Conservation (phyloP, 2,113 vertebrate genomes). For the Vulpes lagopus region DNA sequence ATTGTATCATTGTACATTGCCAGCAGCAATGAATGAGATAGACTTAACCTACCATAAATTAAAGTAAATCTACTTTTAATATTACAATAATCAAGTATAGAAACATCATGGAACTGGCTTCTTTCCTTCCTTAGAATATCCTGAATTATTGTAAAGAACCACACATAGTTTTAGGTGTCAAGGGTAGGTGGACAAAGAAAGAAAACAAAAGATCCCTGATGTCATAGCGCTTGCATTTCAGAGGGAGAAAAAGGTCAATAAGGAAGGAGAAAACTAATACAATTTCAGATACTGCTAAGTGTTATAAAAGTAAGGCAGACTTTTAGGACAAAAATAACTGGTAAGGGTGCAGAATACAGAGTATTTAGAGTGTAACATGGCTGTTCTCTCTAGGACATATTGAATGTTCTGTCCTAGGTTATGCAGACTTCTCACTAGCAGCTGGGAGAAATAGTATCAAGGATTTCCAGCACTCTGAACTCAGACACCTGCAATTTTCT, state of each 20-base stretch:
- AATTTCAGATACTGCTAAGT: neutral
- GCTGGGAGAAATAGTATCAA: neutral
- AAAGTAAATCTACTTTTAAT: neutral
- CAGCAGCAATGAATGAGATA: neutral
- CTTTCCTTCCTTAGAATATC: neutral
- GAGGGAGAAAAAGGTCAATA: neutral
- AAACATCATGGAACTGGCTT: neutral
- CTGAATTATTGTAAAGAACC: neutral
- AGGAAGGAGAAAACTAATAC: neutral
- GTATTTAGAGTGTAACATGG: fast-evolving
- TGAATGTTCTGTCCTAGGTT: neutral
- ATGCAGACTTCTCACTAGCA: neutral
- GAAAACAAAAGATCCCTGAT: neutral
- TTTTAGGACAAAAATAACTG: neutral
- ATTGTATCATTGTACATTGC: neutral
- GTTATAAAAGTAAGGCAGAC: neutral
- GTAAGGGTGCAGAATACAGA: neutral
- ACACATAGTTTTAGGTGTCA: neutral
- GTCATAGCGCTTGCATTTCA: neutral
- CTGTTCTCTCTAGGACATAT: neutral
- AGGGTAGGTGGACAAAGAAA: neutral
- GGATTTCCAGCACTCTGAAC: neutral
- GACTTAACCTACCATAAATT: neutral
- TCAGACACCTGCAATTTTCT: neutral
- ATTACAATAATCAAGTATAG: neutral